A percentile compares a stretch with the other conserved stretches of the same genome.
Conservation (phyloP, 92 coral and sea anemone genomes). For the Galaxea fascicularis region DNA sequence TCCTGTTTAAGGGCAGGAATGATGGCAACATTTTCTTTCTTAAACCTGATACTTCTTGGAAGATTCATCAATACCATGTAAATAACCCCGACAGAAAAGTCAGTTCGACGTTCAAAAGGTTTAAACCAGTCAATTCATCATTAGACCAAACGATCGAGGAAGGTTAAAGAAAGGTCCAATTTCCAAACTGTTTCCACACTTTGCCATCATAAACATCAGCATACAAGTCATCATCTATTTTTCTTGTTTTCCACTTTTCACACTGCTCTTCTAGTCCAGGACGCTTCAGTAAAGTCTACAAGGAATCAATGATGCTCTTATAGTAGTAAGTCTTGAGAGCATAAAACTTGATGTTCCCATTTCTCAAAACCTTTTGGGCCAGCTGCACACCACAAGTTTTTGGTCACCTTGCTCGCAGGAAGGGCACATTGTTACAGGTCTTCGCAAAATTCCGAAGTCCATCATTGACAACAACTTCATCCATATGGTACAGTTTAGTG, state of each 20-base stretch:
- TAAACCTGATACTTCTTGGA: constrained; percentile 55
- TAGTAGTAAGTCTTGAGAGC: constrained; percentile 27
- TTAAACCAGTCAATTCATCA: constrained; percentile 27
- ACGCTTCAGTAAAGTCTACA: constrained; percentile 37
- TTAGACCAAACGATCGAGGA: constrained; percentile 28
- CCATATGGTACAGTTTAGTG: constrained; percentile 47
- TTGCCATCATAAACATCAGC: constrained; percentile 63
- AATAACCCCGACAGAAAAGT: constrained; percentile 43
- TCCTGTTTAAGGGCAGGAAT: constrained; percentile 63
- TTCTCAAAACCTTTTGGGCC: constrained; percentile 49
- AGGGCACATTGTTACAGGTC: constrained; percentile 55
- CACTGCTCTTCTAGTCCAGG: constrained; percentile 61
- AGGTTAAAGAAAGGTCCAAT: constrained; percentile 37
- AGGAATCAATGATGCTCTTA: constrained; percentile 20
- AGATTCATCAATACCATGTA: constrained; percentile 57
- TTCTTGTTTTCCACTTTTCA: constrained; percentile 54
- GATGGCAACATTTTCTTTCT: constrained; percentile 56
- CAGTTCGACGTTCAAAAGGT: constrained; percentile 63
- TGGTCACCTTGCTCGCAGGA: constrained; percentile 22
- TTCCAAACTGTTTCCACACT: constrained; percentile 56
- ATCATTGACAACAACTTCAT: constrained; percentile 37
- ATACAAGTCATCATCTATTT: constrained; percentile 38
- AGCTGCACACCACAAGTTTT: constrained; percentile 54
- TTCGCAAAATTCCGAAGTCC: constrained; percentile 38
- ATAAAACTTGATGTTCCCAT: constrained; percentile 41